Percentiles rank a stretch among this genome's conserved stretches.
Conservation (phyloP, 1,140 invertebrate genomes). For the Pseudomyrmex sp. region DNA sequence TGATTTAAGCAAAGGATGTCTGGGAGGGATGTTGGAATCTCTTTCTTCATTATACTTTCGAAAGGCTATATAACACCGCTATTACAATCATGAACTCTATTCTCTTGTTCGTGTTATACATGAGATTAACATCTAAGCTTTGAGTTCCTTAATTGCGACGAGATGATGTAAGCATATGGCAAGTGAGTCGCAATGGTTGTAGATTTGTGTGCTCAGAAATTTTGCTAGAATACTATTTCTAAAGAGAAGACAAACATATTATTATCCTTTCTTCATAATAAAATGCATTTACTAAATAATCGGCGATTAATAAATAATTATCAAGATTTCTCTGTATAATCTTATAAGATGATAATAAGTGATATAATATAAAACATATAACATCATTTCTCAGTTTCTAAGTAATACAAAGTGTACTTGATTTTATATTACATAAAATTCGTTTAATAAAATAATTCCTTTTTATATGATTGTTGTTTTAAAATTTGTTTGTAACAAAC, state of each 20-base stretch:
- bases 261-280: too few species aligned
- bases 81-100: constrained; percentile 6
- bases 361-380: too few species aligned
- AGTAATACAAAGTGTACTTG: too few species aligned
- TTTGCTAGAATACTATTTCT: background rate
- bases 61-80: background rate
- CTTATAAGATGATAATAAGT: too few species aligned
- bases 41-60: constrained; percentile 5
- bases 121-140: constrained; percentile 40
- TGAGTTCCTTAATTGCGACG: constrained; percentile 39
- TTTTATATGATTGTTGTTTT: too few species aligned
- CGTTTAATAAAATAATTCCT: too few species aligned
- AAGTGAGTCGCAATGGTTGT: background rate
- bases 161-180: constrained; percentile 26
- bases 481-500: too few species aligned
- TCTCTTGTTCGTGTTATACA: constrained; percentile 8
- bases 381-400: too few species aligned
- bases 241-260: background rate
- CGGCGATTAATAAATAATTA: too few species aligned
- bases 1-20: constrained; percentile 30
- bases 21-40: background rate
- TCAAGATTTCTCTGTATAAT: too few species aligned
- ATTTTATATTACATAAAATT: too few species aligned
- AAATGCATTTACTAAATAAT: too few species aligned
- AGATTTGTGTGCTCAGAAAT: background rate